Conservation (phyloP, 2,797 vertebrate species). For the Pseudopleuronectes americanus region DNA sequence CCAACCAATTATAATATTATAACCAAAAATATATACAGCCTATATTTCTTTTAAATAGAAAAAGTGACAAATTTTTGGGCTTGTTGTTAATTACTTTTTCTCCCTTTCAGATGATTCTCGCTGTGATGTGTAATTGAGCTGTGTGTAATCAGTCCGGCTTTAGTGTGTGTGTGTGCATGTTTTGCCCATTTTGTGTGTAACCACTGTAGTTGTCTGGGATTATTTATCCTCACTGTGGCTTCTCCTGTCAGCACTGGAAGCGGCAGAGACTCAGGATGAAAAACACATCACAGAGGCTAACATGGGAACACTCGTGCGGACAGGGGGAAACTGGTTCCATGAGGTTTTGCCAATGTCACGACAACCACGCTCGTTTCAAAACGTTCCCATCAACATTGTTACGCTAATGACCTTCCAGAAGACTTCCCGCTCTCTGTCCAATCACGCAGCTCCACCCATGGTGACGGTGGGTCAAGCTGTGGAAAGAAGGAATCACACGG, state of each 20-base stretch:
- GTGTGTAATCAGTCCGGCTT: not conserved
- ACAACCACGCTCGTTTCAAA: constrained; percentile 25
- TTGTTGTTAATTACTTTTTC: no score
- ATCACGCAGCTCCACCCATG: constrained; percentile 41
- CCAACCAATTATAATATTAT: no score
- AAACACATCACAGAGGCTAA: constrained; percentile 42
- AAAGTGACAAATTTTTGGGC: no score
- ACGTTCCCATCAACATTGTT: constrained; percentile 31
- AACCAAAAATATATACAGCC: no score
- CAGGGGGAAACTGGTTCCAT: constrained; percentile 23
- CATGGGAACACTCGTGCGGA: constrained; percentile 40
- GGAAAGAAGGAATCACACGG: constrained; percentile 44
- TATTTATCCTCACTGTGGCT: constrained; percentile 51
- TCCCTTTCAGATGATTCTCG: no score
- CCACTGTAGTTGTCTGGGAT: constrained; percentile 29
- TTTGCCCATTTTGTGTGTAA: constrained; percentile 6
- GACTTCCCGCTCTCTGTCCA: constrained; percentile 48
- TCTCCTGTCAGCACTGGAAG: constrained; percentile 57
- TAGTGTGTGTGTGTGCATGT: not conserved
- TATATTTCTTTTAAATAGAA: no score
- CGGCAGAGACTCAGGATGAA: constrained; percentile 44
- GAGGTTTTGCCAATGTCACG: constrained; percentile 57
- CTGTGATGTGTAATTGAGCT: not conserved
- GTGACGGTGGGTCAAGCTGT: constrained; percentile 31
- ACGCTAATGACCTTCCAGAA: constrained; percentile 53